A percentile compares a stretch with the other conserved stretches of the same genome.
phyloP scores from a whole-genome alignment of 2,797 vertebrate genomes.

The Rhinogobio ventralis region DNA sequence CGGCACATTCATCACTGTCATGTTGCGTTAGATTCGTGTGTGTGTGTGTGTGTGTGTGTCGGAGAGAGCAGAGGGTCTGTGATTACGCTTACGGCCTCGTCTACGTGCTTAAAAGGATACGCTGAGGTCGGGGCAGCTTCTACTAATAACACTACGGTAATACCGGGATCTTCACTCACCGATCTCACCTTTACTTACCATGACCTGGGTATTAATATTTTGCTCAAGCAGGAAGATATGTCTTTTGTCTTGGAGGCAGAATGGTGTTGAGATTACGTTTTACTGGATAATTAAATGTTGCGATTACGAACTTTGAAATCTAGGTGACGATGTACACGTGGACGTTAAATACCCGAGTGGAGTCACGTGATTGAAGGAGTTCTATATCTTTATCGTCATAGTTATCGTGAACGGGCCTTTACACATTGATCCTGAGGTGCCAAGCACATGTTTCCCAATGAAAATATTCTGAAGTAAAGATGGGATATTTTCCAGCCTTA shows the following conservation, averaged over 20 bases:
- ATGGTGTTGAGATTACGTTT: background rate
- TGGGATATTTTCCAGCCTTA: too few species aligned
- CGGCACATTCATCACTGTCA: slow-evolving; percentile 64
- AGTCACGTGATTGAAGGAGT: background rate
- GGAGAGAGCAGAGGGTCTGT: background rate
- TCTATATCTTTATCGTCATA: too few species aligned
- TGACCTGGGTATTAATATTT: slow-evolving; percentile 9
- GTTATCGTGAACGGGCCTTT: too few species aligned
- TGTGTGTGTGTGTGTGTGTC: slow-evolving; percentile 4
- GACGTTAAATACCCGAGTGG: too few species aligned
- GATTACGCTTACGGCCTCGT: slow-evolving; percentile 1
- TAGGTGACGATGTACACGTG: background rate
- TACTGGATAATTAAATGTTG: background rate
- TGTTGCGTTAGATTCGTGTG: slow-evolving; percentile 46
- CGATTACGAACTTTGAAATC: background rate
- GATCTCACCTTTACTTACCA: background rate
- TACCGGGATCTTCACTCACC: background rate
- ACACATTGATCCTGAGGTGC: too few species aligned
- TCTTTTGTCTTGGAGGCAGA: background rate
- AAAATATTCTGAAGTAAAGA: too few species aligned
- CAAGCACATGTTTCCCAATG: too few species aligned
- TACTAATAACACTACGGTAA: slow-evolving; percentile 4
- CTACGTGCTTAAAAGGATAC: slow-evolving; percentile 27
- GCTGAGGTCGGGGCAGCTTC: background rate
- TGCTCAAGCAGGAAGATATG: background rate